Evolutionary conservation across 1,140 invertebrate genomes (phyloP).

Genomic region (Pogonomyrmex barbatus): DNA sequence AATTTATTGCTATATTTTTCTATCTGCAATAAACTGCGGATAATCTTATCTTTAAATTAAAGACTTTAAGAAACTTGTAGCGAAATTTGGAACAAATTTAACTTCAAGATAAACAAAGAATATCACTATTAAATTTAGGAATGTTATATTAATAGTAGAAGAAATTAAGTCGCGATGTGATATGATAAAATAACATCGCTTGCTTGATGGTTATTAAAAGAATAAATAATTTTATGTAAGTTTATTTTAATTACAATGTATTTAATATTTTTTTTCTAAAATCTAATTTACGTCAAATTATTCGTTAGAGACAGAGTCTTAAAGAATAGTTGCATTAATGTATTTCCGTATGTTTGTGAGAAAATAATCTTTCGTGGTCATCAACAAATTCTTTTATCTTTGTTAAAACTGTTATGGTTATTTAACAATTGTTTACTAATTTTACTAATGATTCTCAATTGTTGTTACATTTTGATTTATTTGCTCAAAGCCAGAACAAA

Average conservation of each 20-base stretch:
- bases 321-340: background rate
- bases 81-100: slow-evolving; percentile 4
- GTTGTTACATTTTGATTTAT: slow-evolving; percentile 17
- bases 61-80: background rate
- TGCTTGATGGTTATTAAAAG: background rate
- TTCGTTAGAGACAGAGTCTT: background rate
- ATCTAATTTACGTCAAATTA: background rate
- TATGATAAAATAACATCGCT: background rate
- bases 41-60: slow-evolving; percentile 12
- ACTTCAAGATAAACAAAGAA: background rate
- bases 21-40: background rate
- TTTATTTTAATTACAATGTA: background rate
- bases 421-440: background rate
- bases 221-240: background rate
- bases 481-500: background rate
- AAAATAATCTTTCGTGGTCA: slow-evolving; percentile 4
- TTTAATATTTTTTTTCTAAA: background rate
- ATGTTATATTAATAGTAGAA: background rate
- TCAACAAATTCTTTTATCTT: slow-evolving; percentile 4
- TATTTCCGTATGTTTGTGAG: background rate
- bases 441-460: background rate
- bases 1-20: slow-evolving; percentile 19
- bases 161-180: background rate
- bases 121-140: background rate
- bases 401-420: background rate